Evolutionary conservation across 35 echinoderm and acorn worm genomes (phyloP).

Genomic region (Ophiothrix spiculata): DNA sequence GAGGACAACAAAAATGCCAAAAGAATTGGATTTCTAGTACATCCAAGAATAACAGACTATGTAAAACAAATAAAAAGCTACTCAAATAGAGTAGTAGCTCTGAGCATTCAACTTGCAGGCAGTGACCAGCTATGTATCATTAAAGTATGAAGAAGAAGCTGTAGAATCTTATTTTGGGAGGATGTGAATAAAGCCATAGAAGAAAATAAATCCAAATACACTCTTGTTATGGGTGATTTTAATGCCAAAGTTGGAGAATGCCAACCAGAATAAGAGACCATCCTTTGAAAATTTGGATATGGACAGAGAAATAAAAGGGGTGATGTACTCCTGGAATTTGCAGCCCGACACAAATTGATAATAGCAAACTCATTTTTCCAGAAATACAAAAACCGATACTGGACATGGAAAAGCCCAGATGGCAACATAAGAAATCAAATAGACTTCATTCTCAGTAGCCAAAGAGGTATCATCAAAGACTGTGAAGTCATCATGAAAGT

Average conservation of each 20-base stretch:
- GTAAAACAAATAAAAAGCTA: constrained; percentile 1
- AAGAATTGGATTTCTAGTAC: constrained; percentile 15
- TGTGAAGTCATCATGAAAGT: constrained; percentile 20
- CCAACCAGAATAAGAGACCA: too few species aligned
- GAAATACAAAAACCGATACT: constrained; percentile 20
- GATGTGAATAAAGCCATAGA: too few species aligned
- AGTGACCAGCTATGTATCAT: background rate
- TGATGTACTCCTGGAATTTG: constrained; percentile 1
- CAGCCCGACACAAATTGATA: background rate
- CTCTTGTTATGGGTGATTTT: too few species aligned
- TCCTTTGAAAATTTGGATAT: too few species aligned
- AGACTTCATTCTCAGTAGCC: constrained; percentile 9
- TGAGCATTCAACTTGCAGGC: constrained; percentile 6
- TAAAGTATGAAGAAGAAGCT: background rate
- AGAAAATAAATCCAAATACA: too few species aligned
- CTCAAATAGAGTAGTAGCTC: constrained; percentile 10
- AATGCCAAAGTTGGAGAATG: too few species aligned
- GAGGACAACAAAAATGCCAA: constrained; percentile 1
- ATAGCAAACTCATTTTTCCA: constrained; percentile 14
- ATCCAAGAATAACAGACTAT: background rate
- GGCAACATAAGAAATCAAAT: constrained; percentile 4
- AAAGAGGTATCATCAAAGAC: constrained; percentile 5
- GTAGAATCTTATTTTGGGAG: background rate
- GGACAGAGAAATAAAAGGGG: too few species aligned
- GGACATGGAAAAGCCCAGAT: constrained; percentile 34